These are phyloP conservation scores for Paramormyrops hopkinsi DNA, from an alignment of 2,797 vertebrate genomes.

Conservation along the genomic window DNA sequence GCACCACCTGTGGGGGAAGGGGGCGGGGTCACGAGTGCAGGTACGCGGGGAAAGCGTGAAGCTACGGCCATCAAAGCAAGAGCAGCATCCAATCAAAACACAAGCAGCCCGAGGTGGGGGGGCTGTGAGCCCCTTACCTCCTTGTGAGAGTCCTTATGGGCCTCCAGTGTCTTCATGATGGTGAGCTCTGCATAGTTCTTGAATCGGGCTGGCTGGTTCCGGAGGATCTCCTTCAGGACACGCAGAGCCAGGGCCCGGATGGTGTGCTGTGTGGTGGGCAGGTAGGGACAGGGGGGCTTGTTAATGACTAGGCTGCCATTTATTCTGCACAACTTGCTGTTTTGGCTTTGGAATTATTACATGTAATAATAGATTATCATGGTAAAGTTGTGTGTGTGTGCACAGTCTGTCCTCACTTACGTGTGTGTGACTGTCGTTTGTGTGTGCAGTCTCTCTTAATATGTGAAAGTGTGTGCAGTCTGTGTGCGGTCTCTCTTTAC, in stretches of 20 bases:
- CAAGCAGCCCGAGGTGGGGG: neutral
- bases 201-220: conserved; percentile 91
- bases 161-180: conserved; percentile 98
- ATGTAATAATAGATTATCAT: neutral
- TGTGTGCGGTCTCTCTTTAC: neutral
- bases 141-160: conserved; percentile 97
- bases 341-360: neutral
- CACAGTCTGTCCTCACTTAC: neutral
- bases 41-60: neutral
- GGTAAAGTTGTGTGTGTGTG: neutral
- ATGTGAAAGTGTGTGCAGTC: neutral
- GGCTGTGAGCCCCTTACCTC: conserved; percentile 66
- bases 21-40: neutral
- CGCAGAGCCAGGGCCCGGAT: conserved; percentile 86
- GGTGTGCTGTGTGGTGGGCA: conserved; percentile 68
- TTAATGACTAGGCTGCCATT: neutral
- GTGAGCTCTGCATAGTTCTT: conserved; percentile 97
- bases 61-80: neutral
- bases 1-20: conserved; percentile 47
- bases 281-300: neutral
- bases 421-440: neutral
- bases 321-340: neutral
- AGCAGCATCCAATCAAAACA: neutral
- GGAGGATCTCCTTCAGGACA: conserved; percentile 89
- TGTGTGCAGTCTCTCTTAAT: neutral